These are phyloP conservation scores for Nyctibius bracteatus DNA, from an alignment of 2,113 vertebrate species.

Conservation along the genomic window DNA sequence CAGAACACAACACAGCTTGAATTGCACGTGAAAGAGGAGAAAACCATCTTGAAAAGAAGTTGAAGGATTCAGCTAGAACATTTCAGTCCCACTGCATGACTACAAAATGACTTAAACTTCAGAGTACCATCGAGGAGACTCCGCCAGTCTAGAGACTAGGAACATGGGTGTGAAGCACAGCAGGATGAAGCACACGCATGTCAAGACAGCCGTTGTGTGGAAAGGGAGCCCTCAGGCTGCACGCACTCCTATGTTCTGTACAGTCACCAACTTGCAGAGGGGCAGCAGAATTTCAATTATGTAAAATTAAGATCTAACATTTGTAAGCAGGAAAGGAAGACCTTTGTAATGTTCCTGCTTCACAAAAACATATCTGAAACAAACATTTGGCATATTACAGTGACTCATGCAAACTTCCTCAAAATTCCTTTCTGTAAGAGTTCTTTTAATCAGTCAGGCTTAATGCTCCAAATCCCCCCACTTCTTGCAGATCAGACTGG, in stretches of 20 bases:
- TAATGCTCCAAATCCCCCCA: neutral
- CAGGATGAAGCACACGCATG: rapidly evolving
- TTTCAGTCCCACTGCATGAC: neutral
- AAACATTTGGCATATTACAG: neutral
- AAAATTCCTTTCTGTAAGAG: neutral
- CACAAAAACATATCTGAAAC: neutral
- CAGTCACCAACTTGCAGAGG: neutral
- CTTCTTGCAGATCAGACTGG: neutral
- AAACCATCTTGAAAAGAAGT: neutral
- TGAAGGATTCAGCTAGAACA: neutral
- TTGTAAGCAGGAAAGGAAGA: neutral
- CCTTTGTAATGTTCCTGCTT: neutral
- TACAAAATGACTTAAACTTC: neutral
- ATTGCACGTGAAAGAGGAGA: neutral
- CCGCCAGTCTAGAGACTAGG: neutral
- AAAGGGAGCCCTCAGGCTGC: neutral
- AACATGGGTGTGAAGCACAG: neutral
- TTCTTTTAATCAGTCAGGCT: neutral
- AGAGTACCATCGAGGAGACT: neutral
- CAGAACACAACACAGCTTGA: neutral
- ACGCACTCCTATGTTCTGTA: neutral
- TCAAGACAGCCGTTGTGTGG: rapidly evolving
- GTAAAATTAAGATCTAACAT: neutral
- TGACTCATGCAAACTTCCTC: neutral
- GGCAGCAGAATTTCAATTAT: neutral